Percentiles rank a stretch among this genome's conserved stretches.
Evolutionary conservation across 2,113 vertebrate genomes (phyloP).

Genomic region (Anser brachyrhynchus): DNA sequence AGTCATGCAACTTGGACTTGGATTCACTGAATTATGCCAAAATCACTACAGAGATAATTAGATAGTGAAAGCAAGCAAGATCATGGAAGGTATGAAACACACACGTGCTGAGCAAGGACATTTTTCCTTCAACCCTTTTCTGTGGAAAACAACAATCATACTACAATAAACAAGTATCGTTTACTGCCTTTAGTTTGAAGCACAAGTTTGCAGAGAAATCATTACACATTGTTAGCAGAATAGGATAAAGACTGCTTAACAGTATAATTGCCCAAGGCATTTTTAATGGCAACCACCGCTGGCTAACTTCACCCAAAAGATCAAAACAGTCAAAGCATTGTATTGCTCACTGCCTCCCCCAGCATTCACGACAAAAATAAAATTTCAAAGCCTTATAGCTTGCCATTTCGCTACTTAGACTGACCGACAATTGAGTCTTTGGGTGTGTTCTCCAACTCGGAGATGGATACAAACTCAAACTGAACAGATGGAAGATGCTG

Average conservation of each 20-base stretch:
- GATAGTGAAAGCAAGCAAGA: conserved; percentile 59
- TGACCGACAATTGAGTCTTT: conserved; percentile 92
- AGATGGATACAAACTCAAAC: conserved; percentile 89
- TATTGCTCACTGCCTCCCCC: neutral
- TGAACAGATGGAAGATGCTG: conserved; percentile 89
- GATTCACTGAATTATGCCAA: conserved; percentile 48
- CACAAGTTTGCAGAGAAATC: neutral
- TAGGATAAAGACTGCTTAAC: neutral
- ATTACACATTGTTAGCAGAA: neutral
- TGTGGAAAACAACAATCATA: conserved; percentile 1
- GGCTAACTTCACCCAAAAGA: neutral
- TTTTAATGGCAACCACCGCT: conserved; percentile 6
- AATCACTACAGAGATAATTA: conserved; percentile 67
- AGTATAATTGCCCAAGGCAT: neutral
- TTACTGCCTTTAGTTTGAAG: neutral
- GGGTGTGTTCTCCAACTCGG: conserved; percentile 84
- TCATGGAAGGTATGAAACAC: conserved; percentile 55
- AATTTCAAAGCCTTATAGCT: neutral
- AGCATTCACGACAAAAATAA: neutral
- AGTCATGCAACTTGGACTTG: conserved; percentile 65
- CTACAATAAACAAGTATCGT: conserved; percentile 18
- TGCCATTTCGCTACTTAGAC: conserved; percentile 16
- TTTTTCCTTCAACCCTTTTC: conserved; percentile 19
- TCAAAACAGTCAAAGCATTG: neutral
- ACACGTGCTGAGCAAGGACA: conserved; percentile 61